Conservation (phyloP, 2,888 invertebrate species). For the Thymelicus lineola region DNA sequence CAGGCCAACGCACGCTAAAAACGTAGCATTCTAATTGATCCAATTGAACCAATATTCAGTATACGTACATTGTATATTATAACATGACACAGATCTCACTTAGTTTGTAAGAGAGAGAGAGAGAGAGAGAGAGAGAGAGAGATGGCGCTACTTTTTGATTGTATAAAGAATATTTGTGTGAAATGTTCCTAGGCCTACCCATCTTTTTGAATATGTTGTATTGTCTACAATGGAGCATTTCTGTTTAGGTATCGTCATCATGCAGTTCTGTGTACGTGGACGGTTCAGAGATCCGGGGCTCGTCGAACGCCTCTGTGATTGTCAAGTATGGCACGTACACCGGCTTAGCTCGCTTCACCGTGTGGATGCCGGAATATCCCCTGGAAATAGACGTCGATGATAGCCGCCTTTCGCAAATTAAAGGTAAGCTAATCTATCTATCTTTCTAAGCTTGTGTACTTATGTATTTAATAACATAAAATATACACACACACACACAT, state of each 20-base stretch:
- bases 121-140: too few species aligned
- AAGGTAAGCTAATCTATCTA: constrained; percentile 68
- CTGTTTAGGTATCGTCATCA: constrained; percentile 94
- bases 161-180: too few species aligned
- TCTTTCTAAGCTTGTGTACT: background rate
- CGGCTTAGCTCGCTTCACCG: constrained; percentile 94
- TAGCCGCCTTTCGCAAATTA: constrained; percentile 95
- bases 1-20: too few species aligned
- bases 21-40: too few species aligned
- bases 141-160: background rate
- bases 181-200: too few species aligned
- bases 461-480: too few species aligned
- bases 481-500: too few species aligned
- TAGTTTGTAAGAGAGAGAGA: too few species aligned
- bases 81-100: background rate
- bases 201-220: too few species aligned
- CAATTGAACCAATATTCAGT: too few species aligned
- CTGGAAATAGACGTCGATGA: constrained; percentile 96
- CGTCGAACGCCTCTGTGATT: constrained; percentile 96
- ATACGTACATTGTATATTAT: too few species aligned
- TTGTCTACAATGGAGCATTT: background rate
- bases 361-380: constrained; percentile 98
- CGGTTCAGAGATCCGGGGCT: constrained; percentile 97
- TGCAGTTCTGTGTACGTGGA: constrained; percentile 98
- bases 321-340: constrained; percentile 97